Evolutionary conservation across 2,888 invertebrate species (phyloP), one percentile per base, ranked within the genome.

Genomic region (Germaria angustata): DNA sequence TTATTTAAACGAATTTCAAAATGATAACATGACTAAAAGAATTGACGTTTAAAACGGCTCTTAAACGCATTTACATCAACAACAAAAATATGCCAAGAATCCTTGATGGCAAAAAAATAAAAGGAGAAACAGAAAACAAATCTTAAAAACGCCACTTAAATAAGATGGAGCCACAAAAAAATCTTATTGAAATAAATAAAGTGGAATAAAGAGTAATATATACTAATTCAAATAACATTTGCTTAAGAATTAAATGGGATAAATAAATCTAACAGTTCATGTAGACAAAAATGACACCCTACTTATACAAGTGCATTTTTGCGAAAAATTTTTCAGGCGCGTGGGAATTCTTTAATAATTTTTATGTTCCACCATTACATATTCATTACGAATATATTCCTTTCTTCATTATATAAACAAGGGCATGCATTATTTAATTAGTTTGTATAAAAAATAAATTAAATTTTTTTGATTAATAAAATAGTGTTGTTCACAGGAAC

Each of bases 141-240:
- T 82, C 82, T 76, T 80, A 44, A 82, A 82, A 82, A 82, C 75
- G 82, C 82, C 82, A 82, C 82, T 82, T 80, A 80, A 82, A 65
- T 66, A 63, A 63, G 55, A 36, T 13, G 36, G 24, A 65, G 55
- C 24, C 34, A 61, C 55, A 71, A 73, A 72, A 61, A n/a, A n/a
- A n/a, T n/a, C n/a, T n/a, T 20, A 17, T 63, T 24, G 13, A 69
- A 41, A 44, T 49, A 80, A 75, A 80, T 66, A 68, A 75, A 68
- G 53, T 11, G 55, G 39, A 66, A 61, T 61, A 78, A 63, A 72
- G 8, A 73, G 65, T 28, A 75, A 65, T 69, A 57, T 59, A 80
- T 34, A 76, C 46, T 28, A 75, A 79, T 71, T 75, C 75, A 82
- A 82, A 73, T 69, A 34, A 59, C 75, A 80, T 82, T 82, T 71